Conservation (phyloP, 2,797 vertebrate genomes). For the Aeoliscus strigatus region DNA sequence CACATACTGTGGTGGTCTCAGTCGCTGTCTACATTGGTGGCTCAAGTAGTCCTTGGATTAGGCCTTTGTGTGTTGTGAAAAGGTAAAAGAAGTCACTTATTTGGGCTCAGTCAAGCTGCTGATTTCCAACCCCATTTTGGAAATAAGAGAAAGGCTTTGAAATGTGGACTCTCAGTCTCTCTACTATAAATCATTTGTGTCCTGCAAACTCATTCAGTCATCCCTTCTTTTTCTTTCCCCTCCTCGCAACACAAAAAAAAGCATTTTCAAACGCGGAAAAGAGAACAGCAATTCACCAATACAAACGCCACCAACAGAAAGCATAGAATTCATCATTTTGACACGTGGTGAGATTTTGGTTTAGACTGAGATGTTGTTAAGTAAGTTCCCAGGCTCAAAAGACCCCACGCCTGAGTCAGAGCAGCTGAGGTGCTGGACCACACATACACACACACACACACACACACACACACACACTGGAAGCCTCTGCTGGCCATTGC, state of each 20-base stretch:
- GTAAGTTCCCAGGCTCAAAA: slow-evolving; percentile 52
- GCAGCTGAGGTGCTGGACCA: slow-evolving; percentile 59
- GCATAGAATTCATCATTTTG: slow-evolving; percentile 38
- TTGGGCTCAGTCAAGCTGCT: slow-evolving; percentile 96
- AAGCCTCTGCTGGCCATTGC: slow-evolving; percentile 51
- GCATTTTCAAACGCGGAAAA: slow-evolving; percentile 30
- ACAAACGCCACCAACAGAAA: slow-evolving; percentile 37
- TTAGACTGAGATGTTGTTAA: slow-evolving; percentile 50
- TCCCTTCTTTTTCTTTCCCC: slow-evolving; percentile 35
- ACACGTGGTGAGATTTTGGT: slow-evolving; percentile 39
- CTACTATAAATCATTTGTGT: slow-evolving; percentile 80
- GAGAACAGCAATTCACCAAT: slow-evolving; percentile 39
- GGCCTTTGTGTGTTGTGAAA: slow-evolving; percentile 90
- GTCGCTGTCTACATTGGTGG: slow-evolving; percentile 88
- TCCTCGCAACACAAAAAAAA: slow-evolving; percentile 52
- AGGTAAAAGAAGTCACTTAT: slow-evolving; percentile 99
- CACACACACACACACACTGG: slow-evolving; percentile 61
- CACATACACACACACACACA: slow-evolving; percentile 60
- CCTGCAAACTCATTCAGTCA: slow-evolving; percentile 67
- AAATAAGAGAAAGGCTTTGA: slow-evolving; percentile 84
- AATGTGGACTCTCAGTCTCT: slow-evolving; percentile 74
- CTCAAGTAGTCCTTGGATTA: slow-evolving; percentile 95
- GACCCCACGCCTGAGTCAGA: slow-evolving; percentile 51
- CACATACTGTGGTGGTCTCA: slow-evolving; percentile 91
- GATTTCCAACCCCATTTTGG: slow-evolving; percentile 81